phyloP scores from a whole-genome alignment of 2,113 vertebrate genomes.

The Lepus europaeus region DNA sequence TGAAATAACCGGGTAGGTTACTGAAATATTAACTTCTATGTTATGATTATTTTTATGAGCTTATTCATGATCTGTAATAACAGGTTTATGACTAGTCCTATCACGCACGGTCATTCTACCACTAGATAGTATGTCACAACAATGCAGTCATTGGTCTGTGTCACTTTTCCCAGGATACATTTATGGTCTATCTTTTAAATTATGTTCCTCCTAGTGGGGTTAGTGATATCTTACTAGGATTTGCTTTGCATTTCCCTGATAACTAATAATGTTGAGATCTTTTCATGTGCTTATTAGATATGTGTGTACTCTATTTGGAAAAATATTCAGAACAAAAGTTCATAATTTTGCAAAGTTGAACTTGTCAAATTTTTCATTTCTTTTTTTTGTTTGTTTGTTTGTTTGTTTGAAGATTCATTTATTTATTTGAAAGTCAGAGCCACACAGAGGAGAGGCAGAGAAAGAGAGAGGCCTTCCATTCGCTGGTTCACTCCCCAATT shows the following conservation, averaged over 20 bases:
- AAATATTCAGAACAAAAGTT: background rate
- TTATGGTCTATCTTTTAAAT: background rate
- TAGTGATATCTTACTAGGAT: background rate
- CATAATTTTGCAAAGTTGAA: background rate
- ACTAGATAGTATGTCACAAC: background rate
- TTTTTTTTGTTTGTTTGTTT: background rate
- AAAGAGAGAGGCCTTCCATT: too few relatives aligned
- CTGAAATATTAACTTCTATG: background rate
- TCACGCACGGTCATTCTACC: background rate
- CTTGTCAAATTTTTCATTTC: background rate
- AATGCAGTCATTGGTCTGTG: background rate
- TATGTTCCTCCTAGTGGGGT: background rate
- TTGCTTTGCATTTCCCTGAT: constrained; percentile 2
- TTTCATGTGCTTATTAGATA: constrained; percentile 12
- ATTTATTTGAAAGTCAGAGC: too few relatives aligned
- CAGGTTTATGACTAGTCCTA: background rate
- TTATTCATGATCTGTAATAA: background rate
- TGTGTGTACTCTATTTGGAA: background rate
- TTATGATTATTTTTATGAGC: background rate
- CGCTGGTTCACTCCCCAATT: too few relatives aligned
- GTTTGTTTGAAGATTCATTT: too few relatives aligned
- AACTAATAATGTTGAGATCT: background rate
- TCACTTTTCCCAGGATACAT: background rate
- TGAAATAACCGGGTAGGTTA: background rate
- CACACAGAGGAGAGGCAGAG: too few relatives aligned